phyloP scores from a whole-genome alignment of 2,888 invertebrate species.

The Cremastobaeus sp. region DNA sequence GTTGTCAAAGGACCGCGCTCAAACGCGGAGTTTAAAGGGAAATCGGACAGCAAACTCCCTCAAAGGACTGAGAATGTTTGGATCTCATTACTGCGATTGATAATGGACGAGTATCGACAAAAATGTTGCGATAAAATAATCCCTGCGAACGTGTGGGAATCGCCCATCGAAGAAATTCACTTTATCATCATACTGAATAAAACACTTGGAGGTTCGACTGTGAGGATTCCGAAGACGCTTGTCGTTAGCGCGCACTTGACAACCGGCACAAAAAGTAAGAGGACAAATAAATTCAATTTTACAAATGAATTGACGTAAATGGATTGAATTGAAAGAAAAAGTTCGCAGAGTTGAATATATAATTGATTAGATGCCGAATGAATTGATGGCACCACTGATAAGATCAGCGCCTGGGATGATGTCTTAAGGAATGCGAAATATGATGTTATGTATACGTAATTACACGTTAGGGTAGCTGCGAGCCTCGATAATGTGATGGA shows the following conservation, averaged over 20 bases:
- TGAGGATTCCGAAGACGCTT: no score
- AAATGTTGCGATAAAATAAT: slow-evolving; percentile 4
- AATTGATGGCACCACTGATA: slow-evolving; percentile 17
- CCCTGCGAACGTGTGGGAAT: no score
- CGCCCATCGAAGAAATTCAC: no score
- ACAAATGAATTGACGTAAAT: no score
- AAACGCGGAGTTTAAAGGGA: slow-evolving; percentile 7
- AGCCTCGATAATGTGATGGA: not conserved
- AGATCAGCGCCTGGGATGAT: slow-evolving; percentile 6
- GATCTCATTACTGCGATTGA: slow-evolving; percentile 10
- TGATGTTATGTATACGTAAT: slow-evolving; percentile 30
- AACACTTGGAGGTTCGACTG: no score
- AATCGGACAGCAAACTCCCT: slow-evolving; percentile 11
- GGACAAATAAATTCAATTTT: no score
- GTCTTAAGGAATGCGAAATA: slow-evolving; percentile 19
- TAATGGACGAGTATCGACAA: no score
- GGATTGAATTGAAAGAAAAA: no score
- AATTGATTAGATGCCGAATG: slow-evolving; percentile 3
- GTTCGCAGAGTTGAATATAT: no score
- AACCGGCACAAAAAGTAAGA: no score
- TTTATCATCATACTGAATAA: no score
- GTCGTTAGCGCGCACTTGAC: no score
- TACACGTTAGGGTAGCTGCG: slow-evolving; percentile 5
- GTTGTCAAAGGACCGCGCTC: not conserved
- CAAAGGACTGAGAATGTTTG: slow-evolving; percentile 5